phyloP scores from a whole-genome alignment of 2,113 vertebrate genomes.

The Oenanthe oenanthe region DNA sequence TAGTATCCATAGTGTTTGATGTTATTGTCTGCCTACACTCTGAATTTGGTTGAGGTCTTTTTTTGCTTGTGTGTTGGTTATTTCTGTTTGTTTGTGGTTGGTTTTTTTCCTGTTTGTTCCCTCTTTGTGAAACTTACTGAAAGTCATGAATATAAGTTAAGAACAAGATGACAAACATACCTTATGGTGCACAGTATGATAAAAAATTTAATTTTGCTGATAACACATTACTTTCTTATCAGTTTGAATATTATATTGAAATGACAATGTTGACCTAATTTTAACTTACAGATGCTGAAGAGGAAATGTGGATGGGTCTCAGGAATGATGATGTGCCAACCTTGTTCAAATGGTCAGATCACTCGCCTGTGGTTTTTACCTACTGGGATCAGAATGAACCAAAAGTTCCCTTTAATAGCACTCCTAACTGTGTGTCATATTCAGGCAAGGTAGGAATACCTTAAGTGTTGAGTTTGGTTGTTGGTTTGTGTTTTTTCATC shows the following conservation, averaged over 20 bases:
- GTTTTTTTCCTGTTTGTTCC: neutral
- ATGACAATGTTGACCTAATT: neutral
- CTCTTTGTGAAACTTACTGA: neutral
- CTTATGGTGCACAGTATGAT: neutral
- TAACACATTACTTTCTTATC: neutral
- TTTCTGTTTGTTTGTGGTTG: neutral
- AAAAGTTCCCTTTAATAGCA: constrained; percentile 71
- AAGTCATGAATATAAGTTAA: neutral
- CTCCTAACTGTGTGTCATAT: constrained; percentile 86
- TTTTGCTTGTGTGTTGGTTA: neutral
- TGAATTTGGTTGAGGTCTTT: neutral
- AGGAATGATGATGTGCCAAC: constrained; percentile 68
- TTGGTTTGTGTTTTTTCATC: neutral
- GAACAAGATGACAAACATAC: neutral
- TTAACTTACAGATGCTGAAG: constrained; percentile 70
- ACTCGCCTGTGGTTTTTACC: constrained; percentile 80
- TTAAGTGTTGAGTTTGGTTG: neutral
- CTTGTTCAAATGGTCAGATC: constrained; percentile 86
- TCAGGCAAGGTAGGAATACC: constrained; percentile 80
- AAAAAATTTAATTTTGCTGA: neutral
- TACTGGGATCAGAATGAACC: constrained; percentile 89
- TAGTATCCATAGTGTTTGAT: neutral
- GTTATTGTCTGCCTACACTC: neutral
- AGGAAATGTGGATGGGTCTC: constrained; percentile 88
- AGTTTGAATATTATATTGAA: neutral